Evolutionary conservation across 2,797 vertebrate species (phyloP).

Genomic region (Diplodus puntazzo): DNA sequence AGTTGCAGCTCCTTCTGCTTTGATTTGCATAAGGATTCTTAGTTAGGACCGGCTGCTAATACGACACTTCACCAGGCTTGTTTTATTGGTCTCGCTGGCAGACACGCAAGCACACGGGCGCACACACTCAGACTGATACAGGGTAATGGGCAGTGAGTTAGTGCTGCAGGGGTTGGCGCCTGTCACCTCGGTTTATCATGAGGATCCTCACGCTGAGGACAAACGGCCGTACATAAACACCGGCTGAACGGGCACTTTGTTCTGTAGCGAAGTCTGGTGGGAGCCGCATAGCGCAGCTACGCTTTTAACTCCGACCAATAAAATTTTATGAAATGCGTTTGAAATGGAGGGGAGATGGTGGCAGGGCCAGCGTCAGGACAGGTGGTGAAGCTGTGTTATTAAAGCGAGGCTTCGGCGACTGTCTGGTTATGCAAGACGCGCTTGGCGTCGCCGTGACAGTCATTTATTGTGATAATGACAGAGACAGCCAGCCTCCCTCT

Average conservation of each 20-base stretch:
- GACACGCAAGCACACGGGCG: constrained; percentile 24
- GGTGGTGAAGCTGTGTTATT: constrained; percentile 38
- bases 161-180: constrained; percentile 56
- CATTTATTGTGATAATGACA: constrained; percentile 67
- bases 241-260: constrained; percentile 63
- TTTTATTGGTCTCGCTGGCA: constrained; percentile 53
- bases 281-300: constrained; percentile 47
- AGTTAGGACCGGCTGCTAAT: constrained; percentile 60
- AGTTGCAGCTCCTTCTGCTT: constrained; percentile 46
- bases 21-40: constrained; percentile 58
- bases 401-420: constrained; percentile 33
- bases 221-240: constrained; percentile 72
- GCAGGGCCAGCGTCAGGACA: constrained; percentile 42
- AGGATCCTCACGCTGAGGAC: constrained; percentile 69
- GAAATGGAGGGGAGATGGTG: constrained; percentile 44
- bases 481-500: constrained; percentile 42
- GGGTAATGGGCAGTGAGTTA: constrained; percentile 71
- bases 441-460: constrained; percentile 37
- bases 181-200: constrained; percentile 75
- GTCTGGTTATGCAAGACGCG: constrained; percentile 59
- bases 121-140: constrained; percentile 36
- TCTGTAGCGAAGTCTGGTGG: constrained; percentile 56
- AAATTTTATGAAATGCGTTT: constrained; percentile 73
- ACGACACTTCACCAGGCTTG: constrained; percentile 35
- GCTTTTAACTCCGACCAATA: constrained; percentile 66